Conservation (phyloP, 37 sponge, comb jelly and placozoan species). For the Geodia barretti region DNA sequence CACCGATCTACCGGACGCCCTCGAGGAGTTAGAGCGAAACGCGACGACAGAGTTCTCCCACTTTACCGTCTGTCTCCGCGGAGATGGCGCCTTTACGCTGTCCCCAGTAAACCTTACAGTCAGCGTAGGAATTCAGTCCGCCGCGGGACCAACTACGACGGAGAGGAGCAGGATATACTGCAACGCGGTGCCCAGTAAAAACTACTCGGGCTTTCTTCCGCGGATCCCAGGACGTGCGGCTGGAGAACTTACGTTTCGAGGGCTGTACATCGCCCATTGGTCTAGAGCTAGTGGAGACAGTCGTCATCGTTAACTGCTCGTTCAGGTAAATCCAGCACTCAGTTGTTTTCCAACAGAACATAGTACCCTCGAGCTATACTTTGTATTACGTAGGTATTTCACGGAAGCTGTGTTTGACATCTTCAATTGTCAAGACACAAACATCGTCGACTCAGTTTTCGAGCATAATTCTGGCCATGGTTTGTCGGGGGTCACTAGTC, state of each 20-base stretch:
- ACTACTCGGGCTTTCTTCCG: too few species aligned
- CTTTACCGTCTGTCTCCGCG: too few species aligned
- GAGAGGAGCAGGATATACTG: too few species aligned
- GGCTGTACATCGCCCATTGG: slow-evolving; percentile 32
- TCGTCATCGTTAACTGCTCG: slow-evolving; percentile 14
- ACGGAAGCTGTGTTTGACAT: slow-evolving; percentile 67
- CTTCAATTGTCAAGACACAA: slow-evolving; percentile 44
- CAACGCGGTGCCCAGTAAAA: too few species aligned
- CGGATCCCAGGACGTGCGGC: not conserved
- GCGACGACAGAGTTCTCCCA: too few species aligned
- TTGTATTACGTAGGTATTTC: slow-evolving; percentile 29
- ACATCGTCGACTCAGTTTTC: slow-evolving; percentile 38
- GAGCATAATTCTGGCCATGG: slow-evolving; percentile 45
- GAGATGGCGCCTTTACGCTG: too few species aligned
- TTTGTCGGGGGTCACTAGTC: not conserved
- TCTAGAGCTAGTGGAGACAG: slow-evolving; percentile 8
- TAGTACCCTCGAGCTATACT: not conserved
- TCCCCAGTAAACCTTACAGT: too few species aligned
- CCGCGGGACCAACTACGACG: too few species aligned
- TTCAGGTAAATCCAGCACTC: slow-evolving; percentile 33
- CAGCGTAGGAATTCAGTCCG: too few species aligned
- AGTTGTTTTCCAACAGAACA: not conserved
- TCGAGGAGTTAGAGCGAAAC: too few species aligned
- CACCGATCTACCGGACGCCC: too few species aligned
- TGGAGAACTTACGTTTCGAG: slow-evolving; percentile 9